Percentiles rank a stretch among this genome's conserved stretches.
These are phyloP conservation scores for Drosophila yakuba DNA, from an alignment of 1,140 invertebrate genomes.

Conservation along the genomic window DNA sequence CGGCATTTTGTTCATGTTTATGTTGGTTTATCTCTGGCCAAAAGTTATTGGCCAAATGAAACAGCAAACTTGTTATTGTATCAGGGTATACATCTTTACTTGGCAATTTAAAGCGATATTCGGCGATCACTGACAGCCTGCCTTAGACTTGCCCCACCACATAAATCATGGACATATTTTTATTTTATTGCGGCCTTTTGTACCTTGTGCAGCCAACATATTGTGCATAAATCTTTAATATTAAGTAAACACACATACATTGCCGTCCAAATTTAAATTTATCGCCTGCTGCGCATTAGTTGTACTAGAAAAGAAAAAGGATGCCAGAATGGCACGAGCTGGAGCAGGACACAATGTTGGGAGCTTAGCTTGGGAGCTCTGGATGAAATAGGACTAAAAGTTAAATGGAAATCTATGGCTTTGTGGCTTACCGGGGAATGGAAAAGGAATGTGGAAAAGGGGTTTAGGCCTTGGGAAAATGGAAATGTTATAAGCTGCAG, in stretches of 20 bases:
- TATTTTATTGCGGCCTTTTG: conserved; percentile 70
- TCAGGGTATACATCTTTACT: conserved; percentile 27
- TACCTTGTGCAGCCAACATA: conserved; percentile 65
- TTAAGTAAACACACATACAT: conserved; percentile 73
- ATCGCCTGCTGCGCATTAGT: conserved; percentile 73
- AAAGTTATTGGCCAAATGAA: conserved; percentile 67
- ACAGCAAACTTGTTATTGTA: conserved; percentile 44
- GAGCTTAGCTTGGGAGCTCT: conserved; percentile 44
- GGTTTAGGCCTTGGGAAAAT: conserved; percentile 23
- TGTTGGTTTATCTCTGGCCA: conserved; percentile 63
- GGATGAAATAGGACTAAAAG: conserved; percentile 65
- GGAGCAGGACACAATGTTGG: conserved; percentile 39
- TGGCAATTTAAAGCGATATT: conserved; percentile 56
- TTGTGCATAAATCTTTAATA: conserved; percentile 81
- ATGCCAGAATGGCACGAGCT: conserved; percentile 4
- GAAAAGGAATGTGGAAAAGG: conserved; percentile 4
- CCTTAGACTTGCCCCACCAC: conserved; percentile 10
- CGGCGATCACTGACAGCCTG: conserved; percentile 15
- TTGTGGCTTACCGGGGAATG: conserved; percentile 53
- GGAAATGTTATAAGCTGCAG: conserved; percentile 53
- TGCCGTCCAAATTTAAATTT: conserved; percentile 76
- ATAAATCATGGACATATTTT: conserved; percentile 64
- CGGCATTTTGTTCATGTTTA: conserved; percentile 57
- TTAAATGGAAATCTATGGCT: conserved; percentile 81
- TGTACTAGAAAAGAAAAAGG: conserved; percentile 43